Percentiles rank a stretch among this genome's conserved stretches.
Conservation (phyloP, 2,113 vertebrate genomes). For the Alligator sinensis region DNA sequence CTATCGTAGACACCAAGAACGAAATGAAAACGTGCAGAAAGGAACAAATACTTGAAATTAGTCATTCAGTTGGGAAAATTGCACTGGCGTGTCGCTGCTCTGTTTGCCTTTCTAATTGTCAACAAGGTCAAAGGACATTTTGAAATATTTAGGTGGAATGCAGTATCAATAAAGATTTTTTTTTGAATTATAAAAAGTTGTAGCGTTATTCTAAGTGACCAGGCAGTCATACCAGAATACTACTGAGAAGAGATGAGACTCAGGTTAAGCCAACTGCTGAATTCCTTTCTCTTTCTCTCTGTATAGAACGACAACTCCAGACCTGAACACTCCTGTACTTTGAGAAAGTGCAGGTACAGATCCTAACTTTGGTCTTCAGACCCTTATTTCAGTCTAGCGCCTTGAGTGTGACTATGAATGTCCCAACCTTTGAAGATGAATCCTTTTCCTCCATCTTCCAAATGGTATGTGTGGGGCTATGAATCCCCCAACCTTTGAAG, state of each 20-base stretch:
- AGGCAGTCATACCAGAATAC: not conserved
- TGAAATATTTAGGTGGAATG: not conserved
- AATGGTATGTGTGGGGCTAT: not conserved
- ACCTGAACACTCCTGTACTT: not conserved
- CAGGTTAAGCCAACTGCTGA: not conserved
- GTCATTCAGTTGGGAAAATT: rapidly evolving
- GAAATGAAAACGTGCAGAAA: rapidly evolving
- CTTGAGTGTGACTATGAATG: rapidly evolving
- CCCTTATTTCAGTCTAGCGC: not conserved
- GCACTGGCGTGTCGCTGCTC: rapidly evolving
- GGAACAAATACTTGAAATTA: rapidly evolving
- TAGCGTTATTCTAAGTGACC: not conserved
- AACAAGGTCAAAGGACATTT: not conserved
- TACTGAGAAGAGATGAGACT: not conserved
- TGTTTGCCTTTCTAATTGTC: not conserved
- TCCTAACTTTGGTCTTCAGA: not conserved
- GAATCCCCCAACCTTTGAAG: not conserved
- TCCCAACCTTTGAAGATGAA: not conserved
- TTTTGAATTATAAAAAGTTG: not conserved
- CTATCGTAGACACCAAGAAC: rapidly evolving
- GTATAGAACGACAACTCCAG: not conserved
- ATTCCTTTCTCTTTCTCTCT: not conserved
- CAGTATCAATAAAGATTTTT: not conserved
- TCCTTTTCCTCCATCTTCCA: no score
- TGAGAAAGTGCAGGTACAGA: not conserved